These are phyloP conservation scores for Microctenopoma lineatum DNA, from an alignment of 2,797 vertebrate species.

Conservation along the genomic window DNA sequence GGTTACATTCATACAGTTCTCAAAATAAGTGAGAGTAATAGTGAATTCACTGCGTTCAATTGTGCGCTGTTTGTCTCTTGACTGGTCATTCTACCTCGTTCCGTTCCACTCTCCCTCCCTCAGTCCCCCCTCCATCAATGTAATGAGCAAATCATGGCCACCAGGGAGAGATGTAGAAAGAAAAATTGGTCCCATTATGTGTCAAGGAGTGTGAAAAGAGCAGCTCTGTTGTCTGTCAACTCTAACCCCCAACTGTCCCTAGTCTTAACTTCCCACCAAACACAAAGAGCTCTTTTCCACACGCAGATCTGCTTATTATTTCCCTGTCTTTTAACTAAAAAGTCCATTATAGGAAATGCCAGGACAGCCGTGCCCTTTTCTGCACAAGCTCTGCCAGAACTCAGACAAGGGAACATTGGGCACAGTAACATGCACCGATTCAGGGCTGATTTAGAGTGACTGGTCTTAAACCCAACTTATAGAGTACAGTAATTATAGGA, in stretches of 20 bases:
- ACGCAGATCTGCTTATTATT: slow-evolving; percentile 76
- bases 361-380: slow-evolving; percentile 80
- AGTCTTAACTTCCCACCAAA: slow-evolving; percentile 65
- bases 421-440: slow-evolving; percentile 61
- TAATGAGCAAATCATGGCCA: slow-evolving; percentile 72
- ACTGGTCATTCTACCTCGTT: slow-evolving; percentile 45
- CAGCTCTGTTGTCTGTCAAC: slow-evolving; percentile 72
- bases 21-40: slow-evolving; percentile 39
- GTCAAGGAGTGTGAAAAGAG: slow-evolving; percentile 78
- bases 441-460: slow-evolving; percentile 73
- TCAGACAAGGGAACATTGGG: slow-evolving; percentile 76
- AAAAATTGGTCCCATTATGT: slow-evolving; percentile 68
- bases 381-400: slow-evolving; percentile 67
- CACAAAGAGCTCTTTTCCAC: slow-evolving; percentile 67
- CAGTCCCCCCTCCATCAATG: slow-evolving; percentile 57
- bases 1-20: slow-evolving; percentile 42
- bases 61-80: slow-evolving; percentile 47
- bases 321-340: slow-evolving; percentile 81
- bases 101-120: slow-evolving; percentile 28
- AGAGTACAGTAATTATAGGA: slow-evolving; percentile 73
- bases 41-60: slow-evolving; percentile 30
- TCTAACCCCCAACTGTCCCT: slow-evolving; percentile 60
- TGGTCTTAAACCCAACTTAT: slow-evolving; percentile 75
- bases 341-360: slow-evolving; percentile 81
- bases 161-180: slow-evolving; percentile 66